Evolutionary conservation across 2,888 invertebrate genomes (phyloP), one percentile per base, ranked within the genome.

Genomic region (Pardosa pseudoannulata): DNA sequence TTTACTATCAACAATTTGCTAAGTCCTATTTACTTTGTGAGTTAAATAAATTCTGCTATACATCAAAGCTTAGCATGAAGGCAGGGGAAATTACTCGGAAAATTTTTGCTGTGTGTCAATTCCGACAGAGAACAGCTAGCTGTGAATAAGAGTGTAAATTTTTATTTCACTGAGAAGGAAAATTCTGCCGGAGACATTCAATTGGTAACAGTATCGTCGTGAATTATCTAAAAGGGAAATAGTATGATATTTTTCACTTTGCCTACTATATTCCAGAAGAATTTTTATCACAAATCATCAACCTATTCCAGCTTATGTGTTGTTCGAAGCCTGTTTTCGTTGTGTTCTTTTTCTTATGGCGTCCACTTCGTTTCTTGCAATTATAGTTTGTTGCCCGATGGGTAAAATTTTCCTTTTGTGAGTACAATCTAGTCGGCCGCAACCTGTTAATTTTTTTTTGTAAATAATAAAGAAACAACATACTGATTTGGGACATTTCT

Each of bases 241-340:
- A 13, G 16, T 67, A 36, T 36, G n/a, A n/a, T 27, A 16, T 67
- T 28, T 41, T 41, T 41, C 65, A 65, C 11, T 29, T 65, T 74
- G 74, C 81, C 74, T 62, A 39, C 29, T 13, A 29, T 9, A 65
- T 29, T 65, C 31, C 65, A 29, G 31, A 19, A 65, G 16, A 65
- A 65, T 31, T 31, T n/a, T 31, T 29, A 79, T 64, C 56, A 65
- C n/a, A 80, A 74, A 46, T 74, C 68, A 64, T 78, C 36, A 29
- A 83, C 76, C 72, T 83, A 76, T 83, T 83, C 76, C 82, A 83
- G 82, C 82, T 83, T 83, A 64, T 76, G 71, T 76, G 56, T 75
- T 70, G 70, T 74, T n/a, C n/a, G 19, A n/a, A 75, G 73, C 73
- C 23, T 41, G 50, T 80, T 74, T 70, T 76, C 56, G 41, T 75